These are phyloP conservation scores for Menidia beryllina DNA, from an alignment of 2,113 vertebrate species.

Conservation along the genomic window DNA sequence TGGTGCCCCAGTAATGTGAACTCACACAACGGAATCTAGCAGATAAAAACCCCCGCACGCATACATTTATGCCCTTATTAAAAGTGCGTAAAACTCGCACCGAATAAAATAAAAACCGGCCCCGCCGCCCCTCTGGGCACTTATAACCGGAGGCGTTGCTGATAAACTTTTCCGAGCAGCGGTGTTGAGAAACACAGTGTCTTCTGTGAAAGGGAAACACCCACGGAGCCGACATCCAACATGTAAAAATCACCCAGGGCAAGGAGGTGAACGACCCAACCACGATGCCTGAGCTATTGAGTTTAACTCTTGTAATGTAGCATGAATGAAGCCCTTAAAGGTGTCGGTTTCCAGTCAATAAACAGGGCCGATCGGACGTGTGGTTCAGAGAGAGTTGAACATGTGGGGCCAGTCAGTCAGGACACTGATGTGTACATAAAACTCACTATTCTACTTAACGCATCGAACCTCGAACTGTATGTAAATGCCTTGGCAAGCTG, in stretches of 20 bases:
- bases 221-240: constrained; percentile 37
- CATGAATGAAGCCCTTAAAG: constrained; percentile 79
- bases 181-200: constrained; percentile 37
- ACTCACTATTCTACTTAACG: constrained; percentile 45
- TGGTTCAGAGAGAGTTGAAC: constrained; percentile 76
- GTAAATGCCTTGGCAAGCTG: constrained; percentile 35
- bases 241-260: constrained; percentile 61
- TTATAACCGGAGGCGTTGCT: constrained; percentile 43
- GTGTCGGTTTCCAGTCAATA: constrained; percentile 78
- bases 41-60: constrained; percentile 46
- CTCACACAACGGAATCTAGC: constrained; percentile 44
- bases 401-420: constrained; percentile 65
- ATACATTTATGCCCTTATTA: constrained; percentile 48
- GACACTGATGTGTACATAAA: constrained; percentile 52
- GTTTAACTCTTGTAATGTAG: constrained; percentile 63
- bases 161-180: constrained; percentile 47
- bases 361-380: constrained; percentile 65
- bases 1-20: constrained; percentile 49
- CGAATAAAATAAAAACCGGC: constrained; percentile 66
- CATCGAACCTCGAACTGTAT: constrained; percentile 49
- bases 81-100: constrained; percentile 61
- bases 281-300: constrained; percentile 57
- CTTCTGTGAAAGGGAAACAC: constrained; percentile 32
- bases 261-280: constrained; percentile 42
- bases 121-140: constrained; percentile 46